Conservation (phyloP, 2,113 vertebrate genomes). For the Petaurus breviceps region DNA sequence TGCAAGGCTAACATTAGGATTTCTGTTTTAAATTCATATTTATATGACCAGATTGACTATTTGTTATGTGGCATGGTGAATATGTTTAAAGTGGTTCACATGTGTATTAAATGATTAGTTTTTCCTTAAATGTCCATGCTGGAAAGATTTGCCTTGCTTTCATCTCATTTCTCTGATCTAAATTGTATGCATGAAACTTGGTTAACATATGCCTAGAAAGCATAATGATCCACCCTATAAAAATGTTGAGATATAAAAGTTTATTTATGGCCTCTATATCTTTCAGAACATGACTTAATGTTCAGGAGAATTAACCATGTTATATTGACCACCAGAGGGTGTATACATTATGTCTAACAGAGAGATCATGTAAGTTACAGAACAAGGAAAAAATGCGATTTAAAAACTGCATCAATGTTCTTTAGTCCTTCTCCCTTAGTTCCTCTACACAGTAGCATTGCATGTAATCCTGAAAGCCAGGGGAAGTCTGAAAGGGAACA, state of each 20-base stretch:
- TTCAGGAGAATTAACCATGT: background rate
- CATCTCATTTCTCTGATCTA: background rate
- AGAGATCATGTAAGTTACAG: background rate
- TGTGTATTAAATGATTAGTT: background rate
- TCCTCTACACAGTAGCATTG: background rate
- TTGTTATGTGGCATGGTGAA: background rate
- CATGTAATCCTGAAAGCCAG: background rate
- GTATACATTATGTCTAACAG: background rate
- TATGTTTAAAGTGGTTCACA: background rate
- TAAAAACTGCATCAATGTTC: background rate
- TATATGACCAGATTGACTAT: background rate
- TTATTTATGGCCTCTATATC: background rate
- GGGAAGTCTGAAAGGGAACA: background rate
- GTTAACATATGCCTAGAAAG: background rate
- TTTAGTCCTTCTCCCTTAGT: background rate
- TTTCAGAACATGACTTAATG: background rate
- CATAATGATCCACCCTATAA: background rate
- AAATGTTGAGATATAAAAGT: background rate
- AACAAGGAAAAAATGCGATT: background rate
- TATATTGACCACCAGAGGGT: conserved; percentile 1
- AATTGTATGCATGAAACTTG: background rate
- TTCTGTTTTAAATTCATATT: background rate
- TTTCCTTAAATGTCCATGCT: background rate
- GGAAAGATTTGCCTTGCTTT: background rate
- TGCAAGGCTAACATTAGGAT: background rate